phyloP scores from a whole-genome alignment of 2,888 invertebrate genomes.

The Oxyteleia sp. region DNA sequence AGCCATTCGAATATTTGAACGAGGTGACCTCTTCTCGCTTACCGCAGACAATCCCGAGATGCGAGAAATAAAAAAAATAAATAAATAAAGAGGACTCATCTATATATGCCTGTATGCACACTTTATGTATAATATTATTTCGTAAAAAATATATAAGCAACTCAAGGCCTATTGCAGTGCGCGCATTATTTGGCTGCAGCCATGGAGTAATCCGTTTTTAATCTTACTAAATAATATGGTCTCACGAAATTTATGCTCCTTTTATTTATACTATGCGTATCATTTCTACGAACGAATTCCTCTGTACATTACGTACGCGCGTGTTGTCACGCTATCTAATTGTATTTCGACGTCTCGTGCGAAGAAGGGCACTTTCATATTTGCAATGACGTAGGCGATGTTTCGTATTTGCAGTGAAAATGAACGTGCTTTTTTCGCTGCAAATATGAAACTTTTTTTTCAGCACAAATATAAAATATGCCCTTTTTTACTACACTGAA shows the following conservation, averaged over 20 bases:
- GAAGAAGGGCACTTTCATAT: too few species aligned
- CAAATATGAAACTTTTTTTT: too few species aligned
- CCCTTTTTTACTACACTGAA: too few species aligned
- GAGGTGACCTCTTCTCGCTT: conserved; percentile 28
- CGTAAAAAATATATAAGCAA: conserved; percentile 85
- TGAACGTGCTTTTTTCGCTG: too few species aligned
- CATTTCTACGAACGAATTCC: conserved; percentile 50
- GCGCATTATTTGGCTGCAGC: conserved; percentile 77
- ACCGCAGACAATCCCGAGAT: conserved; percentile 40
- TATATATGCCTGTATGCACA: conserved; percentile 59
- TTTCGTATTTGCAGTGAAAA: too few species aligned
- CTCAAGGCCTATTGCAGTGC: conserved; percentile 83
- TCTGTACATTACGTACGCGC: conserved; percentile 58
- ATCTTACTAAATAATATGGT: conserved; percentile 68
- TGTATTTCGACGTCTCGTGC: too few species aligned
- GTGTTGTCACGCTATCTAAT: conserved; percentile 32
- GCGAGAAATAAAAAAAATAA: conserved; percentile 30
- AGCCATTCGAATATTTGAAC: conserved; percentile 53
- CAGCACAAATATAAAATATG: too few species aligned
- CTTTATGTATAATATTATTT: conserved; percentile 77
- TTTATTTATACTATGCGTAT: conserved; percentile 55
- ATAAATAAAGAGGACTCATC: conserved; percentile 15
- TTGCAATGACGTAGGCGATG: too few species aligned
- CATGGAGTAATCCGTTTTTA: conserved; percentile 66
- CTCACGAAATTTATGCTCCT: conserved; percentile 72